Evolutionary conservation across 2,797 vertebrate species (phyloP).

Genomic region (Falco berigora): DNA sequence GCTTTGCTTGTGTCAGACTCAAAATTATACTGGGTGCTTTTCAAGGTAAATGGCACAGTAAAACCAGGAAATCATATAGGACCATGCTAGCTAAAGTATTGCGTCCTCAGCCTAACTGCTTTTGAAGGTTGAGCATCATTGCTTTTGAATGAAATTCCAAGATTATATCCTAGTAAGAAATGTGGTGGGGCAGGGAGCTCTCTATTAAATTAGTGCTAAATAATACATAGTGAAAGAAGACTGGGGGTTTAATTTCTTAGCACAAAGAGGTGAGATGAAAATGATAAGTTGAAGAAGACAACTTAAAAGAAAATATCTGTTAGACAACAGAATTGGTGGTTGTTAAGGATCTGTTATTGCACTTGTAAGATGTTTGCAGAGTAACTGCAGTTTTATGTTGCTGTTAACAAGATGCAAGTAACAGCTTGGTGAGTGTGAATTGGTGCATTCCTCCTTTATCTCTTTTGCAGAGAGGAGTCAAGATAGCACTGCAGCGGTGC

Average conservation of each 20-base stretch:
- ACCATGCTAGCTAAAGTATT: neutral
- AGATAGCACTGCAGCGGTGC: slow-evolving; percentile 90
- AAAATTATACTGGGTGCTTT: neutral
- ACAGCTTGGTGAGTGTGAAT: neutral
- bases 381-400: neutral
- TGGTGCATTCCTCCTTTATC: slow-evolving; percentile 7
- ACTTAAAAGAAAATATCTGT: neutral
- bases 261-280: neutral
- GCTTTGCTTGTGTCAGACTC: neutral
- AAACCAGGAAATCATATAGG: neutral
- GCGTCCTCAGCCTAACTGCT: neutral
- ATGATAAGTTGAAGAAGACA: neutral
- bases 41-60: neutral
- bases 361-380: neutral
- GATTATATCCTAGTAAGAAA: neutral
- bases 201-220: neutral
- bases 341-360: neutral
- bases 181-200: neutral
- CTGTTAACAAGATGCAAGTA: neutral
- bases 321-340: neutral
- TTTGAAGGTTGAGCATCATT: neutral
- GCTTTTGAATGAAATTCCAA: neutral
- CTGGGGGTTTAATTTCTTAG: neutral
- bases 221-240: neutral
- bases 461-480: slow-evolving; percentile 89